These are phyloP conservation scores for Loxodonta africana DNA, from an alignment of 2,113 vertebrate species.

Conservation along the genomic window DNA sequence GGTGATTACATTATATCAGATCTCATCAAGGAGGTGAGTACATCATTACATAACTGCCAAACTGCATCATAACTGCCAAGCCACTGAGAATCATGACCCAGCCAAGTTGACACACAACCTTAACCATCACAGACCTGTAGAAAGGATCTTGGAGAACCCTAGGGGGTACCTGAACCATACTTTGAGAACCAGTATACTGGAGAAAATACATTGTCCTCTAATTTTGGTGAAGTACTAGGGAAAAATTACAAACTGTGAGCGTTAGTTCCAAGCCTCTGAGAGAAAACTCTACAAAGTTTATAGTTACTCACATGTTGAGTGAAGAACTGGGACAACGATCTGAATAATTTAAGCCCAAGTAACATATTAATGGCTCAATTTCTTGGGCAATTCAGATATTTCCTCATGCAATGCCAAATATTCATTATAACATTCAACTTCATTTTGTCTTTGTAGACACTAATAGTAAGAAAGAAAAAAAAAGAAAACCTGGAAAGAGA, in stretches of 20 bases:
- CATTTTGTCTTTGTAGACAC: neutral
- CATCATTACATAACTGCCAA: too few species aligned
- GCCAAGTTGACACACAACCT: too few species aligned
- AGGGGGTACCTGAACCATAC: neutral
- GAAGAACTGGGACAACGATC: neutral
- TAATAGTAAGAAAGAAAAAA: neutral
- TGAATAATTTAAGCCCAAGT: neutral
- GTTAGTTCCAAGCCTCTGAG: neutral
- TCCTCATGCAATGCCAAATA: neutral
- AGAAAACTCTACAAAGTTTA: neutral
- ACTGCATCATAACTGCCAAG: too few species aligned
- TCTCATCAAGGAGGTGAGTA: too few species aligned
- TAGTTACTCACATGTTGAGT: neutral
- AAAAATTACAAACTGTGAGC: neutral
- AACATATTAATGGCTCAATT: too few species aligned
- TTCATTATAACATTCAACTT: neutral
- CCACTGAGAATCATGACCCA: too few species aligned
- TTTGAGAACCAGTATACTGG: neutral
- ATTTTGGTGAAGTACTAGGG: neutral
- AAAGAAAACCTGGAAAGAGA: neutral
- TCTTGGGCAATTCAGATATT: neutral
- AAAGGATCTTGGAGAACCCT: neutral
- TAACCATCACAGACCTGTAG: too few species aligned
- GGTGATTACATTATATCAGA: too few species aligned
- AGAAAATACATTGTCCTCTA: neutral